A percentile compares a stretch with the other conserved stretches of the same genome.
Evolutionary conservation across 2,797 vertebrate species (phyloP).

Genomic region (Phalloptychus januarius): DNA sequence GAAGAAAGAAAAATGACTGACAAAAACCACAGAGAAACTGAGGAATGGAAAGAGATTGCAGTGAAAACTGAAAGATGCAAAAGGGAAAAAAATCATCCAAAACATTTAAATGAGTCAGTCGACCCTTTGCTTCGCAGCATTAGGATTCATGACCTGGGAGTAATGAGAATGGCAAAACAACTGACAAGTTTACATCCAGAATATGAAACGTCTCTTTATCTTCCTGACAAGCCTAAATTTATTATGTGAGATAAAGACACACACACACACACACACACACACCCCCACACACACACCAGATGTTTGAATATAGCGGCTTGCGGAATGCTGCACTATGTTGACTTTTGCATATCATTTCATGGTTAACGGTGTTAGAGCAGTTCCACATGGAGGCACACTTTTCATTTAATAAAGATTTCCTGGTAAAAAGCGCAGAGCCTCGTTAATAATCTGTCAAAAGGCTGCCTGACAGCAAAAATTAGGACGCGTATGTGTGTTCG

Average conservation of each 20-base stretch:
- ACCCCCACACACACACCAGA: background rate
- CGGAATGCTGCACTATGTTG: conserved; percentile 5
- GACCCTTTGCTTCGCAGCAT: conserved; percentile 48
- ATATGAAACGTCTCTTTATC: conserved; percentile 71
- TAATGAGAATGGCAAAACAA: conserved; percentile 68
- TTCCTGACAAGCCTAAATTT: conserved; percentile 60
- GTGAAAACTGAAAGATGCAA: conserved; percentile 43
- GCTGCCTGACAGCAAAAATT: conserved; percentile 43
- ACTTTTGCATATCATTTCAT: conserved; percentile 40
- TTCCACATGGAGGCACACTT: conserved; percentile 27
- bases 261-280: too few species aligned
- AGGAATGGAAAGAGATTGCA: conserved; percentile 44
- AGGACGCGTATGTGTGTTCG: conserved; percentile 9
- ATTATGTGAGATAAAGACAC: conserved; percentile 58
- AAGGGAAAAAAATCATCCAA: conserved; percentile 50
- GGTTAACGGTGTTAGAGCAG: conserved; percentile 43
- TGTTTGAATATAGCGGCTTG: conserved; percentile 17
- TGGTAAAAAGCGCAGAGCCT: conserved; percentile 4
- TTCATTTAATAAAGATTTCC: conserved; percentile 39
- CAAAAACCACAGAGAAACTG: conserved; percentile 44
- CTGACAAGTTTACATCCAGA: conserved; percentile 65
- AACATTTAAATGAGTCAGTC: conserved; percentile 71
- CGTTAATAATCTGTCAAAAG: conserved; percentile 47
- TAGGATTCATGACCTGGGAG: conserved; percentile 69
- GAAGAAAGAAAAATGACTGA: conserved; percentile 51